Base-by-base conservation (phyloP, 1,140 invertebrate genomes). In the Trichomalopsis sarcophagae region DNA sequence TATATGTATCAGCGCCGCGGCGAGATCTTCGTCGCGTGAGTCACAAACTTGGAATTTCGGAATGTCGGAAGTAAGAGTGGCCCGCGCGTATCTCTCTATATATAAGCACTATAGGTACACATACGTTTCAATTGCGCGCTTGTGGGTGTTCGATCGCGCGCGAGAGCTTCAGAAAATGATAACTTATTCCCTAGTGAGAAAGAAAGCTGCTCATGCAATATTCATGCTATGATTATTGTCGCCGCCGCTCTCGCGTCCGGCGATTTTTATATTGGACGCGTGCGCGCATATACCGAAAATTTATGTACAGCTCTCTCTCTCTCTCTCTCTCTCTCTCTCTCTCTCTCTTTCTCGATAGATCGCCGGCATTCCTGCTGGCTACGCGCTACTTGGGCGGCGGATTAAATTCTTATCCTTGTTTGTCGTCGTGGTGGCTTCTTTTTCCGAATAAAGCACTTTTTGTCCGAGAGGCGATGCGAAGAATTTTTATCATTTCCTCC, bases 171-270 rank as follows among this genome's bases (percentile, higher is more conserved):
- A n/a, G 66, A 44, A 11, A 66, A 76, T 83, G 17, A 75, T 75
- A n/a, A 33, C 81, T 82, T 62, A 62, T 83, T 83, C 40, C 73
- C 21, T 55, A 78, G 0, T 5, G 27, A 69, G 33, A 74, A 27
- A 47, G 13, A 21, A 6, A 17, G 10, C 0, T 0, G n/a, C 79
- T 71, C 83, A 84, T 80, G 77, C 68, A 84, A 84, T 80, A 84
- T 84, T 79, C 77, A 80, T 84, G n/a, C 55, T 62, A 74, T n/a
- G n/a, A 78, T 36, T 62, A 84, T 71, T 78, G 82, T 84, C 44
- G 62, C 17, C 23, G 62, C 23, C 33, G 40, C 74, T 2, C 74
- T 1, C 27, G 30, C 50, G 10, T 66, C 21, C 81, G 27, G 68
- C 69, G 27, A 62, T 82, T 76, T 82, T 75, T 75, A 82, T 75